Base-by-base conservation (phyloP, 2,113 vertebrate genomes). In the Oncorhynchus masou region DNA sequence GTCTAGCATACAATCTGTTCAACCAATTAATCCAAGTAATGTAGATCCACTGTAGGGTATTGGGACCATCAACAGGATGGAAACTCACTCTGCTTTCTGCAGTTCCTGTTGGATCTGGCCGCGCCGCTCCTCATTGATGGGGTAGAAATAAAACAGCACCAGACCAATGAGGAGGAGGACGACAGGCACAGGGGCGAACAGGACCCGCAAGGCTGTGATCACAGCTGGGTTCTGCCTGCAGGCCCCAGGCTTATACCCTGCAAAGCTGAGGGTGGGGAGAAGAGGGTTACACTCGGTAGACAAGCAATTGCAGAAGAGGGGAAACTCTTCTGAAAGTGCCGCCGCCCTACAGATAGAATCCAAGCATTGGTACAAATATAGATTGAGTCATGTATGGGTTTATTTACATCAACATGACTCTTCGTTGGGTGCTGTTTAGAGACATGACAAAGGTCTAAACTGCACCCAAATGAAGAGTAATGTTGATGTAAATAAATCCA, bases 111-210 rank as follows among this genome's bases (percentile, higher is more conserved):
- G 82, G 73, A 88, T 90, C 80, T 91, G 60, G 62, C 70, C 74
- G 27, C 87, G 91, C 13, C 78, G 70, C 34, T 82, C 19, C 65
- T 93, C 88, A 5, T 87, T 34, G 73, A 92, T 91, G 70, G 92
- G 90, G 67, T 93, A 90, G 74, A 90, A 84, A 77, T 19, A 86
- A 75, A 93, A 92, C n/a, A 88, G 45, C 5, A 75, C 3, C 69
- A 93, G 73, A 57, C 91, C 84, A 4, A 84, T 1, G 29, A 93
- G 69, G 8, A 93, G 76, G 70, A 94, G 79, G 27, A 19, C 60
- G 65, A 92, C 88, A 16, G 89, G 89, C 19, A 90, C 73, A 0
- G 88, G 90, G 13, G 82, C 90, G 65, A 90, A 87, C 59, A 94
- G 89, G 1, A 92, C 25, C 45, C 48, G 49, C 77, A 93, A 83